Percentiles rank a stretch among this genome's conserved stretches.
These are phyloP conservation scores for Eleutherodactylus coqui DNA, from an alignment of 2,797 vertebrate species.

Conservation along the genomic window DNA sequence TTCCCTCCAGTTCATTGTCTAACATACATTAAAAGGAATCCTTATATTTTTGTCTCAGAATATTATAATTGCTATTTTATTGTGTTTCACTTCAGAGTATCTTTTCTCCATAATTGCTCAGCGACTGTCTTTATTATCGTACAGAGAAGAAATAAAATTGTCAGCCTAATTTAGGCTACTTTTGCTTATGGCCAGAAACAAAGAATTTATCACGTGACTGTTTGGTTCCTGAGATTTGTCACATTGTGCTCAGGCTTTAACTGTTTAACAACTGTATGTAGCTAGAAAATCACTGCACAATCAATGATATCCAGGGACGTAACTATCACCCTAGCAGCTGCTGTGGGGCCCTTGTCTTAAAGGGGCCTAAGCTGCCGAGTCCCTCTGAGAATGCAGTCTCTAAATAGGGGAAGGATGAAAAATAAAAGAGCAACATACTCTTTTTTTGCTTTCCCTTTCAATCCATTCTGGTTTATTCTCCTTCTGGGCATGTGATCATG, in stretches of 20 bases:
- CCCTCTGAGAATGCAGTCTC: no score
- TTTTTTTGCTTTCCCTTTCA: no score
- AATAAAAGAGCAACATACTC: no score
- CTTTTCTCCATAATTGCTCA: neutral
- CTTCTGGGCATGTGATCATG: no score
- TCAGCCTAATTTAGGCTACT: neutral
- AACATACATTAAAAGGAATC: conserved; percentile 11
- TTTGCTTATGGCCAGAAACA: neutral
- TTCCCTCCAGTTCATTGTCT: conserved; percentile 17
- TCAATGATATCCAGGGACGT: no score
- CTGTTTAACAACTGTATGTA: no score
- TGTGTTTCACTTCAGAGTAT: neutral
- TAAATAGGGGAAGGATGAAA: no score
- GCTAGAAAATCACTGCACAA: no score
- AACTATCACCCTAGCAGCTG: no score
- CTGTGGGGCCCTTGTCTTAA: no score
- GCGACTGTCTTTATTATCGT: neutral
- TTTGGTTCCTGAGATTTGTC: neutral
- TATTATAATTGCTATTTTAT: conserved; percentile 2
- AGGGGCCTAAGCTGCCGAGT: no score
- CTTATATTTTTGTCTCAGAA: neutral
- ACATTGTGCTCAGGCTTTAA: neutral
- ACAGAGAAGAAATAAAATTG: neutral
- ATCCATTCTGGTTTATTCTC: no score
- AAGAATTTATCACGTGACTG: neutral